Evolutionary conservation across 2,888 invertebrate species (phyloP).

Genomic region (Netelia melanura): DNA sequence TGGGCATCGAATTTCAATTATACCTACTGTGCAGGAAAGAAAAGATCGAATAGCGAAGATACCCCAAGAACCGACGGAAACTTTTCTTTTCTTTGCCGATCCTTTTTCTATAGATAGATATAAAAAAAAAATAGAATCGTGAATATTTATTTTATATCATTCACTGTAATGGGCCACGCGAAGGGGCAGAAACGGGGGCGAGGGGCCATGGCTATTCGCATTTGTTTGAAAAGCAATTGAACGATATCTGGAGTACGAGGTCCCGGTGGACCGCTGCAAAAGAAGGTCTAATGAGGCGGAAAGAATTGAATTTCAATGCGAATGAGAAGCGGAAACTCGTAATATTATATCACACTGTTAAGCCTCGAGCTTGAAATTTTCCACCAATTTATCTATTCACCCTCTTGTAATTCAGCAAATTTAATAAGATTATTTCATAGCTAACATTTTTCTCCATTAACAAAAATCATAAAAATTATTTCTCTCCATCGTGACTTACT

Average conservation of each 20-base stretch:
- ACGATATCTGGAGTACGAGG: conserved; percentile 33
- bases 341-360: conserved; percentile 29
- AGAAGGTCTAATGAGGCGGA: conserved; percentile 57
- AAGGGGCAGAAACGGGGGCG: background rate
- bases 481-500: too few relatives aligned
- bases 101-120: conserved; percentile 13
- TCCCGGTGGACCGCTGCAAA: conserved; percentile 5
- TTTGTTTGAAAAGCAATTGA: conserved; percentile 61
- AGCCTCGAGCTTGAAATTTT: conserved; percentile 13
- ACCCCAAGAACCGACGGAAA: background rate
- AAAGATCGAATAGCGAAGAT: background rate
- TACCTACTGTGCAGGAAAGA: background rate
- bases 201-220: conserved; percentile 8
- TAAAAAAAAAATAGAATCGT: conserved; percentile 6
- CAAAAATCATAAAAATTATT: background rate
- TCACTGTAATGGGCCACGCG: conserved; percentile 37
- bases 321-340: conserved; percentile 15
- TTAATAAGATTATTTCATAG: conserved; percentile 24
- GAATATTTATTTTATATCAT: conserved; percentile 60
- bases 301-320: conserved; percentile 62
- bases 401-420: conserved; percentile 6
- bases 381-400: conserved; percentile 13
- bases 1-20: conserved; percentile 46
- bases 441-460: background rate
- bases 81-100: conserved; percentile 32